These are phyloP conservation scores for Melangyna quadrimaculata DNA, from an alignment of 2,888 invertebrate genomes.

Conservation along the genomic window DNA sequence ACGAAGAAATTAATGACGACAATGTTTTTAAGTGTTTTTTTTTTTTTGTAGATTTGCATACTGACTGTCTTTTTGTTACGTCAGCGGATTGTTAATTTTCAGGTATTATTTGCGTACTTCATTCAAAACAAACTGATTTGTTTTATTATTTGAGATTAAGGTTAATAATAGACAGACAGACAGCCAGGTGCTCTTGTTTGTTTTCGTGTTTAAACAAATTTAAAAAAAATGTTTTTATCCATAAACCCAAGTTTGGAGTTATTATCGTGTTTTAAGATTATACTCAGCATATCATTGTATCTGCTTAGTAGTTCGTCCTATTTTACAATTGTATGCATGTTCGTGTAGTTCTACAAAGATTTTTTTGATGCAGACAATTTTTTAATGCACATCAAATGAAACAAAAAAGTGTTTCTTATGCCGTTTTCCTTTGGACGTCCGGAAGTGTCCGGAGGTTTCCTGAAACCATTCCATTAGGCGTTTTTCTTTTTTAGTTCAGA, in stretches of 20 bases:
- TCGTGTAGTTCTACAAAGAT: too few species aligned
- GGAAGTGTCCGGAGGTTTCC: too few species aligned
- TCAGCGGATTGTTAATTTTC: not conserved
- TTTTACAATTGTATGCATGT: too few species aligned
- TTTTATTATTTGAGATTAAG: too few species aligned
- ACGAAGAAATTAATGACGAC: slow-evolving; percentile 1
- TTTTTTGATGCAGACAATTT: too few species aligned
- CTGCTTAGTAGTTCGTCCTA: too few species aligned
- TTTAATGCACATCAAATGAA: too few species aligned
- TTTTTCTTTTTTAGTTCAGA: too few species aligned
- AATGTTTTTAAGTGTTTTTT: not conserved
- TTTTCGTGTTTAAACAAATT: not conserved
- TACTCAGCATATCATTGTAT: too few species aligned
- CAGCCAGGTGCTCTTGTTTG: not conserved
- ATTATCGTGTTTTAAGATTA: not conserved
- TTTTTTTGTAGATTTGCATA: not conserved
- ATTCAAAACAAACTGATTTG: not conserved
- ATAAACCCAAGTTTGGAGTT: not conserved
- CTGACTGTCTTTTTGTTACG: not conserved
- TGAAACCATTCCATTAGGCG: too few species aligned
- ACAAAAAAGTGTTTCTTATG: too few species aligned
- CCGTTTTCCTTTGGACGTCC: too few species aligned
- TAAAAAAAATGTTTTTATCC: not conserved
- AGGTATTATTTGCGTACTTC: slow-evolving; percentile 3
- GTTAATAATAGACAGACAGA: not conserved